Evolutionary conservation across 2,888 invertebrate genomes (phyloP), one percentile per base, ranked within the genome.

Genomic region (Dolichopus griseipennis): DNA sequence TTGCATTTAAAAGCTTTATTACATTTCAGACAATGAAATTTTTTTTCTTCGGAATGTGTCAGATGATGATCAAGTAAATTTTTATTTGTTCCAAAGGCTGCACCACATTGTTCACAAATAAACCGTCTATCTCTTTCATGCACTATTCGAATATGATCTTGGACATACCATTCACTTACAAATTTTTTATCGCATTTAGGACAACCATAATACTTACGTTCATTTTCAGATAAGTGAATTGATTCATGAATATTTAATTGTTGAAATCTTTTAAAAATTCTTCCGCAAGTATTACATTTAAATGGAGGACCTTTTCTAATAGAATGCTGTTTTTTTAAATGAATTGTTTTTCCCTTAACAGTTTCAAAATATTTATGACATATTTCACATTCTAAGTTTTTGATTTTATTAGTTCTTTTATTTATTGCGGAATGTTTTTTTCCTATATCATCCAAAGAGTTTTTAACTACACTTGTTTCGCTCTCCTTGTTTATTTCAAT

Each of bases 1-100:
- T 63, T 63, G 67, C 72, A 71, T 66, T 71, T 71, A 61, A 71
- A 71, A 63, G 68, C 71, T 61, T 70, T 70, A 6, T 68, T 67
- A 66, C 72, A 71, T 61, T 77, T 78, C 20, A 75, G 73, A 71
- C 80, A 80, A 27, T 75, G 73, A 71, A 76, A 78, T 18, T 78
- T 78, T 62, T 75, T 74, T 21, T 76, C 76, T 43, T 78, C 76
- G 70, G 64, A 33, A 64, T 80, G 80, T 6, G 76, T 76, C 8
- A 78, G 76, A 68, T 77, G 73, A 71, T 80, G 79, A 67, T 78
- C 77, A 69, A 78, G 77, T 22, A 80, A 70, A 64, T 78, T 77
- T 37, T 78, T 78, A 68, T 78, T 78, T 37, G 77, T 76, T 9
- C 76, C 76, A 69, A 79, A 79, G 64, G 76, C 75, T 69, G 77